Conservation (phyloP, 2,113 vertebrate species). For the Tinamus guttatus region DNA sequence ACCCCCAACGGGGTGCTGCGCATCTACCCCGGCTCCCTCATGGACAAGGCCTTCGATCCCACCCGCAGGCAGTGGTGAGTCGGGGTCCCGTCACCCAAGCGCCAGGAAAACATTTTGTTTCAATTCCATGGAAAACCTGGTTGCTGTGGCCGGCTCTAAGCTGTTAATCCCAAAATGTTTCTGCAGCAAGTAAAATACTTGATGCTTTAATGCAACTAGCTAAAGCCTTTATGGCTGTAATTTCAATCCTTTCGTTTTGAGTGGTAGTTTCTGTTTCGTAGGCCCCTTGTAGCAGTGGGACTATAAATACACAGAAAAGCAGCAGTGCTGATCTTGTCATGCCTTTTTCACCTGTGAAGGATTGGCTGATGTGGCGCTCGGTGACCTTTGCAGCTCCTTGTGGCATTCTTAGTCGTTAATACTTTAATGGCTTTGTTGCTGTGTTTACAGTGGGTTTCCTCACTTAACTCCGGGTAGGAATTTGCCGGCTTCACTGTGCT, state of each 20-base stretch:
- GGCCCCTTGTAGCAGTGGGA: slow-evolving; percentile 26
- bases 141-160: not conserved
- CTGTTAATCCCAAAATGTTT: not conserved
- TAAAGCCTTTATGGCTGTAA: not conserved
- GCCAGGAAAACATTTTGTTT: not conserved
- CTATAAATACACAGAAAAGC: not conserved
- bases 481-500: not conserved
- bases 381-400: not conserved
- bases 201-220: not conserved
- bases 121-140: not conserved
- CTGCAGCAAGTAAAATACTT: fast-evolving
- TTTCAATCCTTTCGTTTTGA: not conserved
- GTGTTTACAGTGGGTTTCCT: not conserved
- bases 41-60: slow-evolving; percentile 99
- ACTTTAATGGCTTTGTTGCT: not conserved
- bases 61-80: slow-evolving; percentile 98
- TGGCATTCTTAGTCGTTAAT: not conserved
- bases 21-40: slow-evolving; percentile 98
- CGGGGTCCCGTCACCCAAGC: slow-evolving; percentile 61
- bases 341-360: not conserved
- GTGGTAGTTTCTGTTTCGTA: not conserved
- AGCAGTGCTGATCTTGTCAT: not conserved
- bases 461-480: not conserved
- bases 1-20: slow-evolving; percentile 99
- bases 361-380: not conserved